A percentile compares a stretch with the other conserved stretches of the same genome.
These are phyloP conservation scores for Psephotus haematonotus DNA, from an alignment of 2,113 vertebrate genomes.

Conservation along the genomic window DNA sequence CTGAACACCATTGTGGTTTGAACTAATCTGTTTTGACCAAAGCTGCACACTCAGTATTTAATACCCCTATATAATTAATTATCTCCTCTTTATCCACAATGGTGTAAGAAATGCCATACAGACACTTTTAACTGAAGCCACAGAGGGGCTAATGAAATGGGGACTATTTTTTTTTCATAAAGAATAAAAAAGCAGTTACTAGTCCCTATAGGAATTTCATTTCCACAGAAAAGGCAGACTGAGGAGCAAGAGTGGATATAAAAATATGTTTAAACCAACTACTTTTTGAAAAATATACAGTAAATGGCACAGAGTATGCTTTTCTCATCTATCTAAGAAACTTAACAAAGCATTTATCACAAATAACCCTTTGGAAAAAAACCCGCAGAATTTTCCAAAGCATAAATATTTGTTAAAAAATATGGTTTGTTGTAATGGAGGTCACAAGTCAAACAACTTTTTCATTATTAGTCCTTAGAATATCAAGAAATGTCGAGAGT, in stretches of 20 bases:
- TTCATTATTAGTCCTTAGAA: neutral
- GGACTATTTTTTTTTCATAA: neutral
- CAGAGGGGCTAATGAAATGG: neutral
- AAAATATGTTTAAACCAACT: neutral
- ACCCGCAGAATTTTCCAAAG: neutral
- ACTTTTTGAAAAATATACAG: neutral
- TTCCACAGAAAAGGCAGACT: conserved; percentile 20
- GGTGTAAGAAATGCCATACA: neutral
- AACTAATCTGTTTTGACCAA: conserved; percentile 1
- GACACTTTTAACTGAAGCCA: conserved; percentile 4
- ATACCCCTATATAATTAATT: conserved; percentile 14
- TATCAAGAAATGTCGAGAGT: neutral
- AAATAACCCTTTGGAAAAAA: neutral
- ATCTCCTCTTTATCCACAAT: neutral
- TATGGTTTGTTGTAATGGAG: neutral
- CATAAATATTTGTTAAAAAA: neutral
- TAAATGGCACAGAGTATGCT: neutral
- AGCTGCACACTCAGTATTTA: conserved; percentile 11
- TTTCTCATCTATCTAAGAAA: neutral
- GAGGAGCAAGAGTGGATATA: neutral
- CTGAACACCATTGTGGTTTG: neutral
- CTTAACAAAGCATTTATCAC: neutral
- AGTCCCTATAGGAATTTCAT: conserved; percentile 21
- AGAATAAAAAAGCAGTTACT: conserved; percentile 16
- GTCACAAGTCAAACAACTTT: neutral